Evolutionary conservation across 2,113 vertebrate species (phyloP).

Genomic region (Tragelaphus strepsiceros): DNA sequence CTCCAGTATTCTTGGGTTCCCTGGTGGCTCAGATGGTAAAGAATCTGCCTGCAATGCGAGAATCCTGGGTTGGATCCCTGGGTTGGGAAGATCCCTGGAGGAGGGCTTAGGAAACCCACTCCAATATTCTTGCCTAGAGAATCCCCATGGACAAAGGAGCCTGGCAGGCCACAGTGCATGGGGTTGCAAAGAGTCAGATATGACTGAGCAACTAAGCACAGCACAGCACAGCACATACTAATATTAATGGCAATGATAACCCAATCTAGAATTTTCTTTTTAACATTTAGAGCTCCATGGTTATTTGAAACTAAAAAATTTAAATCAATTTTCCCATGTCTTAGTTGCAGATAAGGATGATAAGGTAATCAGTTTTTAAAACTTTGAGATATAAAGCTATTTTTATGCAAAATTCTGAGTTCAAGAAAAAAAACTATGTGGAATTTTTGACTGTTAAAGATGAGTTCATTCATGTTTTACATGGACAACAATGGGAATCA

Average conservation of each 20-base stretch:
- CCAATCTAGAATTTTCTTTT: neutral
- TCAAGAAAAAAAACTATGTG: neutral
- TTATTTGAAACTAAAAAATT: neutral
- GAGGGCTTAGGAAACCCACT: neutral
- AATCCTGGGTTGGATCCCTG: neutral
- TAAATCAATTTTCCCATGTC: neutral
- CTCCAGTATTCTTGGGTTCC: no score
- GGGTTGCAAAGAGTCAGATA: neutral
- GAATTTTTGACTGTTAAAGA: neutral
- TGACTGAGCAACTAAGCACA: neutral
- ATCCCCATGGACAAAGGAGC: neutral
- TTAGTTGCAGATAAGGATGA: neutral
- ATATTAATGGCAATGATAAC: neutral
- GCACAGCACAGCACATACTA: neutral
- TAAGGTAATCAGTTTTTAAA: neutral
- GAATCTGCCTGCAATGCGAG: neutral
- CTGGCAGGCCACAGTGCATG: neutral
- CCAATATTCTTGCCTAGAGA: neutral
- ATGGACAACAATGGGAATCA: neutral
- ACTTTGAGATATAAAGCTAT: neutral
- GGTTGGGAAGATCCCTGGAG: neutral
- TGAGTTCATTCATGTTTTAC: neutral
- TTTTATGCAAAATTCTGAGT: slow-evolving; percentile 19
- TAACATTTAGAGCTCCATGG: neutral
- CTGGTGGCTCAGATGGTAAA: neutral